These are phyloP conservation scores for Rhyacophila evoluta DNA, from an alignment of 2,888 invertebrate genomes.

Conservation along the genomic window DNA sequence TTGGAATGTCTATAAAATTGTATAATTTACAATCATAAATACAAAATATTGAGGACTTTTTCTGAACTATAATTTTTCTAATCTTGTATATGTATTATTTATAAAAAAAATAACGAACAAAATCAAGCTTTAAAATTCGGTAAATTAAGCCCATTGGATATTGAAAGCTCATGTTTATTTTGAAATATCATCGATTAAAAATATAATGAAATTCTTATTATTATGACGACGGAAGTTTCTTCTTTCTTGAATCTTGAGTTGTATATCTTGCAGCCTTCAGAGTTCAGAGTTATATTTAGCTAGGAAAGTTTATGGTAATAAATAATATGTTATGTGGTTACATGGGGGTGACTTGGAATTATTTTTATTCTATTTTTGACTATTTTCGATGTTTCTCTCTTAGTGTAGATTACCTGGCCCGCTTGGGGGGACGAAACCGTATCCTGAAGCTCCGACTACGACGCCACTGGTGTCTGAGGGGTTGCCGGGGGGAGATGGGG, in stretches of 20 bases:
- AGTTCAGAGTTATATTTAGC: neutral
- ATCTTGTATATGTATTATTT: no score
- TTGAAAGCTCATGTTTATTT: no score
- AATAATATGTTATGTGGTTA: neutral
- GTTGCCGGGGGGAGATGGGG: slow-evolving; percentile 76
- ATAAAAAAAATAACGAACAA: no score
- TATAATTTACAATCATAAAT: neutral
- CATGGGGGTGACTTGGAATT: neutral
- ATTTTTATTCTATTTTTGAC: neutral
- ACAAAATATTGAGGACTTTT: neutral
- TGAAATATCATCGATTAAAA: no score
- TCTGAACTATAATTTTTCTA: neutral
- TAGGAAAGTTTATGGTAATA: slow-evolving; percentile 4
- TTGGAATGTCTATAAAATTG: neutral
- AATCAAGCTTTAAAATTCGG: no score
- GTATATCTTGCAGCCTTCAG: neutral
- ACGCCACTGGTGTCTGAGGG: slow-evolving; percentile 83
- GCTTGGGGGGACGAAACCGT: slow-evolving; percentile 85
- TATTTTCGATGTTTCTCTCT: slow-evolving; percentile 58
- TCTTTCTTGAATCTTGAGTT: neutral
- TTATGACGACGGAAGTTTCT: neutral
- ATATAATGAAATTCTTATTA: no score
- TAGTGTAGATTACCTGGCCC: slow-evolving; percentile 71
- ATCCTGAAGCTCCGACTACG: slow-evolving; percentile 85
- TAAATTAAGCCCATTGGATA: no score